These are phyloP conservation scores for Lycocerus yunnanus DNA, from an alignment of 2,888 invertebrate genomes.

Conservation along the genomic window DNA sequence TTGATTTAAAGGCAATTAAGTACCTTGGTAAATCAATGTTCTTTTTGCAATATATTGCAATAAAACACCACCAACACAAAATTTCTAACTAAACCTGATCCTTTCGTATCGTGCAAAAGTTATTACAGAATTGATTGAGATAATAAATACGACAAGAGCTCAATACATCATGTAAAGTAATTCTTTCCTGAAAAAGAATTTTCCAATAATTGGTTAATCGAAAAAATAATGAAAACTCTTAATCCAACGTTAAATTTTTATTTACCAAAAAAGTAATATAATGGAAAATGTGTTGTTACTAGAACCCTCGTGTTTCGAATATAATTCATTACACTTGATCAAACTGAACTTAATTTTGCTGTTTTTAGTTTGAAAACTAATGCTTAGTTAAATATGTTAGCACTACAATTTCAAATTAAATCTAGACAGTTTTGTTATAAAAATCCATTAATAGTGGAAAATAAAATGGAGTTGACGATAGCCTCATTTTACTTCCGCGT, in stretches of 20 bases:
- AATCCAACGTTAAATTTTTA: background rate
- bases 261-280: background rate
- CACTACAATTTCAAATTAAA: background rate
- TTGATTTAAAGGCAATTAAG: background rate
- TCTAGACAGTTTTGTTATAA: background rate
- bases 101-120: background rate
- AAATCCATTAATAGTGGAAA: background rate
- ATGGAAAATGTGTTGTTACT: background rate
- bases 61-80: background rate
- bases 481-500: conserved; percentile 12
- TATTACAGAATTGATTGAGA: background rate
- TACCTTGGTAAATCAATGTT: background rate
- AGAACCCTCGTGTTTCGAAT: background rate
- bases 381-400: background rate
- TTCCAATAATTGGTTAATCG: background rate
- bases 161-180: background rate
- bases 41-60: background rate
- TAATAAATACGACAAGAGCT: background rate
- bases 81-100: background rate
- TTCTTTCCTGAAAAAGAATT: background rate
- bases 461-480: conserved; percentile 6
- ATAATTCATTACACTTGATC: background rate
- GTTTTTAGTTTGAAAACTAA: background rate
- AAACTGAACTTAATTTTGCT: background rate
- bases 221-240: background rate